Evolutionary conservation across 2,888 invertebrate species (phyloP).

Genomic region (Drosophila atripex): DNA sequence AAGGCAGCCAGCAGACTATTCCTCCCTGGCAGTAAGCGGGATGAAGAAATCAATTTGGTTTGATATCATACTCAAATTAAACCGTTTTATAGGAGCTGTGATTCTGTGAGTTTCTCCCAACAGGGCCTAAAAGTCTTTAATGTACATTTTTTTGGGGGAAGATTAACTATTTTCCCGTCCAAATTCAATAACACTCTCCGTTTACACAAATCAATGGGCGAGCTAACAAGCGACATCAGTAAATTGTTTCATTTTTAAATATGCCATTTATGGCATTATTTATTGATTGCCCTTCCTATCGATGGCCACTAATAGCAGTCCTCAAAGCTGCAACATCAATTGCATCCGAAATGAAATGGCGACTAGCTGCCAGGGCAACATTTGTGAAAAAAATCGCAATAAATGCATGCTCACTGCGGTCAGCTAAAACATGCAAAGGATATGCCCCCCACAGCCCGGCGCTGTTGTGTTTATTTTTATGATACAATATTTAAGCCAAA

Average conservation of each 20-base stretch:
- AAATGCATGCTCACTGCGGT: constrained; percentile 38
- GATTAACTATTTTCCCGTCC: background rate
- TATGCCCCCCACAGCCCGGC: constrained; percentile 8
- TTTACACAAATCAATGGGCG: background rate
- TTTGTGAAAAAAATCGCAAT: constrained; percentile 23
- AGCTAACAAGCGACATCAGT: background rate
- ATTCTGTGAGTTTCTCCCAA: background rate
- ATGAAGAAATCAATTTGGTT: constrained; percentile 38
- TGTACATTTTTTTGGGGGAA: background rate
- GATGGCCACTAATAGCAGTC: constrained; percentile 22
- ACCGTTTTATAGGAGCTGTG: constrained; percentile 10
- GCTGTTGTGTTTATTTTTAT: constrained; percentile 35
- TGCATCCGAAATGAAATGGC: constrained; percentile 11
- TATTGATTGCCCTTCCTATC: constrained; percentile 19
- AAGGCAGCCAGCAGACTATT: constrained; percentile 30
- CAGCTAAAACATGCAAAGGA: constrained; percentile 19
- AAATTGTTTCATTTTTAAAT: background rate
- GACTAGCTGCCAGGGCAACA: constrained; percentile 22
- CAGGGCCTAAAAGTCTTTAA: background rate
- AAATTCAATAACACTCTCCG: background rate
- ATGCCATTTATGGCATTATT: constrained; percentile 15
- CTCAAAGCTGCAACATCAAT: constrained; percentile 25
- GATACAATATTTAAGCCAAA: constrained; percentile 47
- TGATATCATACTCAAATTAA: constrained; percentile 46
- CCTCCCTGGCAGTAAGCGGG: constrained; percentile 8